phyloP scores from a whole-genome alignment of 2,797 vertebrate genomes.

The Ataeniobius toweri region DNA sequence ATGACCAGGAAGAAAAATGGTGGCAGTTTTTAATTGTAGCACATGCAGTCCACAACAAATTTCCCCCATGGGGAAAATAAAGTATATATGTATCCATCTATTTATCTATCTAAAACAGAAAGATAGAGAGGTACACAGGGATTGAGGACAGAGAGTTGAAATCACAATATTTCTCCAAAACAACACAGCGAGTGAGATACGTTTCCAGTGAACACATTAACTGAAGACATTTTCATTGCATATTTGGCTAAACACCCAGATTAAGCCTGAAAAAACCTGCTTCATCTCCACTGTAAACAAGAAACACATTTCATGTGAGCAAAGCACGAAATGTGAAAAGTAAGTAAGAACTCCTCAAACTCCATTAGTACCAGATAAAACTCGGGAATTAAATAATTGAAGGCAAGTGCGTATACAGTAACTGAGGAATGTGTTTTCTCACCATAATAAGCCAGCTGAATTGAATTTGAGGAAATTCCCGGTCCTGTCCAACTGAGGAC shows the following conservation, averaged over 20 bases:
- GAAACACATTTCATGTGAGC: background rate
- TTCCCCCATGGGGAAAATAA: too few species aligned
- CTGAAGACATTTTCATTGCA: slow-evolving; percentile 30
- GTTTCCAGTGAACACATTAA: slow-evolving; percentile 48
- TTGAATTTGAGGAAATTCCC: slow-evolving; percentile 19
- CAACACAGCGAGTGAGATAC: slow-evolving; percentile 37
- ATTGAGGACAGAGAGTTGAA: slow-evolving; percentile 49
- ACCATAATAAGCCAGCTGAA: slow-evolving; percentile 69
- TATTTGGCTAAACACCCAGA: slow-evolving; percentile 6
- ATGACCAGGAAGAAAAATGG: slow-evolving; percentile 52
- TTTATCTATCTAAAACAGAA: slow-evolving; percentile 28
- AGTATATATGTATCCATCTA: too few species aligned
- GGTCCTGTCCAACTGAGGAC: slow-evolving; percentile 61
- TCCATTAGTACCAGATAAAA: slow-evolving; percentile 32
- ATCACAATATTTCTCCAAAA: slow-evolving; percentile 39
- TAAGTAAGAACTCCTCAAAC: slow-evolving; percentile 21
- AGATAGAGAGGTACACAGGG: slow-evolving; percentile 31
- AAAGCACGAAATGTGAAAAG: background rate
- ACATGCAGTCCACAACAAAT: too few species aligned
- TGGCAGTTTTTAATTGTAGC: too few species aligned
- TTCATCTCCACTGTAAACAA: slow-evolving; percentile 2
- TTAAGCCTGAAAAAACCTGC: slow-evolving; percentile 4
- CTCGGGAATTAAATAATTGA: slow-evolving; percentile 37
- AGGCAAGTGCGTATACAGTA: slow-evolving; percentile 13
- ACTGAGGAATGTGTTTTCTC: slow-evolving; percentile 33